Evolutionary conservation across 2,888 invertebrate genomes (phyloP).

Genomic region (Agrypnus murinus): DNA sequence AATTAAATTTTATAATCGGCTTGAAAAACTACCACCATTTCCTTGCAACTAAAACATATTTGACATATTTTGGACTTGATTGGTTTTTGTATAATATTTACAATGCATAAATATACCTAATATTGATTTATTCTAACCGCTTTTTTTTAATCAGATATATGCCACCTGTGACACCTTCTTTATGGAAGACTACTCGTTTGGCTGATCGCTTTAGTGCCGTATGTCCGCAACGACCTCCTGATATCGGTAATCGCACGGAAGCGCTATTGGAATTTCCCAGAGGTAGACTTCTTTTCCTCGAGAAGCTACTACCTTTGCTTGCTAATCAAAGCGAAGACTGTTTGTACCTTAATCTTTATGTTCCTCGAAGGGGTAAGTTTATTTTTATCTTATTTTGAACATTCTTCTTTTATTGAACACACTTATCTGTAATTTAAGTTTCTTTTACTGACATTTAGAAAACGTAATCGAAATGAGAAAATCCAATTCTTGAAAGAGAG

Average conservation of each 20-base stretch:
- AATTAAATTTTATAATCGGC: slow-evolving; percentile 60
- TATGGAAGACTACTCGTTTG: slow-evolving; percentile 87
- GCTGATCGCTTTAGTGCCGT: slow-evolving; percentile 90
- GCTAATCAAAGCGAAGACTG: slow-evolving; percentile 98
- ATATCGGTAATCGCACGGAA: slow-evolving; percentile 76
- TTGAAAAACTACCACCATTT: not conserved
- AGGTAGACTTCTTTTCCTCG: slow-evolving; percentile 88
- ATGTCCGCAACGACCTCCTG: slow-evolving; percentile 88
- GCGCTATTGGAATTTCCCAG: slow-evolving; percentile 85
- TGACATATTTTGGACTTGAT: not conserved
- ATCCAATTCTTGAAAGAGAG: too few species aligned
- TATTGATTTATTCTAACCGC: not conserved
- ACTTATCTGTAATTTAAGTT: too few species aligned
- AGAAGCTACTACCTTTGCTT: slow-evolving; percentile 87
- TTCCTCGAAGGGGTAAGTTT: slow-evolving; percentile 84
- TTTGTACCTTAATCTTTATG: slow-evolving; percentile 96
- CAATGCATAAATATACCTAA: too few species aligned
- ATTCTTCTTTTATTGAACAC: too few species aligned
- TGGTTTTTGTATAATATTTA: not conserved
- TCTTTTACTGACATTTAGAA: too few species aligned
- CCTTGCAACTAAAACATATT: not conserved
- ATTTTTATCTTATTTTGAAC: slow-evolving; percentile 4
- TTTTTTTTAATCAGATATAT: slow-evolving; percentile 80
- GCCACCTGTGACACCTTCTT: slow-evolving; percentile 94
- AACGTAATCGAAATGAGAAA: too few species aligned